Evolutionary conservation across 2,797 vertebrate genomes (phyloP), one percentile per base, ranked within the genome.

Genomic region (Pangasius mekongensis): DNA sequence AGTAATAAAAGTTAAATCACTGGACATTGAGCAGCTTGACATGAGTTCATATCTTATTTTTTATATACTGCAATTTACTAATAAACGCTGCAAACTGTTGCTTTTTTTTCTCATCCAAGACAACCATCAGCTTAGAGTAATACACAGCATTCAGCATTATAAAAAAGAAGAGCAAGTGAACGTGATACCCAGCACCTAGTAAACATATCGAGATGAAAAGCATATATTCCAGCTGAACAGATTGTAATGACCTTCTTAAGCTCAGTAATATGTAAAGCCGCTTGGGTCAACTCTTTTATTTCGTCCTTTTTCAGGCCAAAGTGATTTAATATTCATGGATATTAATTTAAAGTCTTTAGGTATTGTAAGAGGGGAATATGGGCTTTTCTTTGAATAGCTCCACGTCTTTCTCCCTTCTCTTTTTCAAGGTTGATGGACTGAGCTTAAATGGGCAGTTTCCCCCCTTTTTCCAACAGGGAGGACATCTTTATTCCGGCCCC

Each of bases 251-350:
- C 87, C 91, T 91, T 86, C 88, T 89, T 87, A 80, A 91, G 66
- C 86, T 87, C 71, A 87, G 49, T 89, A 91, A 91, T 92, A 91
- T 91, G 90, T 90, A 93, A 92, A 93, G 87, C 91, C 81, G 90
- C 88, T 91, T 92, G 90, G 89, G 91, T 91, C 87, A 91, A 91
- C 91, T 89, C 89, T 90, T 91, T 92, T 92, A 91, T 89, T 91
- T 91, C 91, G 89, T 84, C 83, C 90, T 91, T 92, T 92, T 93
- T 92, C 90, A 89, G 88, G 85, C 89, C 89, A 91, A 92, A 90
- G 92, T 94, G 95, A 95, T 95, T 97, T 97, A 97, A 97, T 97
- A 97, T 97, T 97, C 97, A 97, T 97, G 96, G 96, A 94, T 96
- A 95, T 97, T 97, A 97, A 97, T 97, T 97, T 96, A 97, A 97